Conservation (phyloP, 1,140 invertebrate genomes). For the Melitaea cinxia region DNA sequence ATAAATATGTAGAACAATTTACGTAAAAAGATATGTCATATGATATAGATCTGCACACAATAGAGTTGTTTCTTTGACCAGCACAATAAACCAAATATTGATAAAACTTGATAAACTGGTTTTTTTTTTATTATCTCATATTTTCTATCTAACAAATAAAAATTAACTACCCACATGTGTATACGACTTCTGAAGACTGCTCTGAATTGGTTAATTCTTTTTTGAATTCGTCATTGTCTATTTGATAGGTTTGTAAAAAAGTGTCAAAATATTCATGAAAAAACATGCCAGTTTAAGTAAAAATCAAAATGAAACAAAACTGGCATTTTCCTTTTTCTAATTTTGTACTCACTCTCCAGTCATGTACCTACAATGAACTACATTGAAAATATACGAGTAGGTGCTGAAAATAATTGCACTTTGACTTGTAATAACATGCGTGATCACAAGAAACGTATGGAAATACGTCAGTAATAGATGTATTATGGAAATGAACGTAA, state of each 20-base stretch:
- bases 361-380: not conserved
- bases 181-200: too few species aligned
- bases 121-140: too few species aligned
- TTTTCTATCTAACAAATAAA: too few species aligned
- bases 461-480: conserved; percentile 47
- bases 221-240: too few species aligned
- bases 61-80: conserved; percentile 48
- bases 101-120: conserved; percentile 36
- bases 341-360: not conserved
- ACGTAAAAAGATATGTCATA: conserved; percentile 15
- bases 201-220: too few species aligned
- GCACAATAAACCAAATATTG: conserved; percentile 76
- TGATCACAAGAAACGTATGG: conserved; percentile 47
- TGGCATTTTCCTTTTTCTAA: too few species aligned
- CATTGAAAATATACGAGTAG: conserved; percentile 10
- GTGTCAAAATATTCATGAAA: too few species aligned
- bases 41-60: conserved; percentile 23
- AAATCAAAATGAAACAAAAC: too few species aligned
- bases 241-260: too few species aligned
- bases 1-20: not conserved
- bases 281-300: too few species aligned
- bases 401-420: conserved; percentile 15
- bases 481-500: conserved; percentile 46
- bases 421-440: conserved; percentile 9
- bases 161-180: too few species aligned